phyloP scores from a whole-genome alignment of 2,797 vertebrate genomes.

The Sorex maritimensis region DNA sequence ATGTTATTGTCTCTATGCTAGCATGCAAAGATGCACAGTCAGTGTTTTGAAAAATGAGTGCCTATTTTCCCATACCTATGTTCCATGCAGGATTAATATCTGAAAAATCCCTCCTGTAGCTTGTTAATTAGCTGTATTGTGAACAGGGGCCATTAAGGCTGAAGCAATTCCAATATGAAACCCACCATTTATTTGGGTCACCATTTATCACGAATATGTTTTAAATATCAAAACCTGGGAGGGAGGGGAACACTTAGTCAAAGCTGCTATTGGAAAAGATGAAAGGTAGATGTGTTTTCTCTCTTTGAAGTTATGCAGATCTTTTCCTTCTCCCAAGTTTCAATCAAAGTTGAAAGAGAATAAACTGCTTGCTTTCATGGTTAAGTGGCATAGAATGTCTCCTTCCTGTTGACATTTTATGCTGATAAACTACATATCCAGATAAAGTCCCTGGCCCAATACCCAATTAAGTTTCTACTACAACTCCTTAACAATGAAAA shows the following conservation, averaged over 20 bases:
- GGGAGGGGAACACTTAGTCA: neutral
- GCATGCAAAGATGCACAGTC: neutral
- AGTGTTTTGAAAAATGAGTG: neutral
- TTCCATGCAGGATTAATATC: neutral
- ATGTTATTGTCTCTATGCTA: neutral
- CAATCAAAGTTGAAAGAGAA: conserved; percentile 23
- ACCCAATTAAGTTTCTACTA: neutral
- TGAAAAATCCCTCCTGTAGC: neutral
- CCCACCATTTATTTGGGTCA: neutral
- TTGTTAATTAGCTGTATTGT: neutral
- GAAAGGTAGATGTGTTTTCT: neutral
- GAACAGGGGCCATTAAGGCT: neutral
- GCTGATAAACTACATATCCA: neutral
- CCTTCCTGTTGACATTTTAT: conserved; percentile 49
- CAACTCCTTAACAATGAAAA: neutral
- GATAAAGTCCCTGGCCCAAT: neutral
- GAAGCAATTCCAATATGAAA: neutral
- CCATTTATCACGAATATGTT: neutral
- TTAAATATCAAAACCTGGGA: neutral
- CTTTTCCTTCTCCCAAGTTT: neutral
- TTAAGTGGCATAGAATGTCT: conserved; percentile 40
- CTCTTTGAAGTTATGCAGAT: neutral
- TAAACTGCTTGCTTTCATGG: conserved; percentile 33
- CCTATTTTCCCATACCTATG: neutral
- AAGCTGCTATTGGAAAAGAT: neutral